phyloP scores from a whole-genome alignment of 2,113 vertebrate species.

The Daphoenositta chrysoptera region DNA sequence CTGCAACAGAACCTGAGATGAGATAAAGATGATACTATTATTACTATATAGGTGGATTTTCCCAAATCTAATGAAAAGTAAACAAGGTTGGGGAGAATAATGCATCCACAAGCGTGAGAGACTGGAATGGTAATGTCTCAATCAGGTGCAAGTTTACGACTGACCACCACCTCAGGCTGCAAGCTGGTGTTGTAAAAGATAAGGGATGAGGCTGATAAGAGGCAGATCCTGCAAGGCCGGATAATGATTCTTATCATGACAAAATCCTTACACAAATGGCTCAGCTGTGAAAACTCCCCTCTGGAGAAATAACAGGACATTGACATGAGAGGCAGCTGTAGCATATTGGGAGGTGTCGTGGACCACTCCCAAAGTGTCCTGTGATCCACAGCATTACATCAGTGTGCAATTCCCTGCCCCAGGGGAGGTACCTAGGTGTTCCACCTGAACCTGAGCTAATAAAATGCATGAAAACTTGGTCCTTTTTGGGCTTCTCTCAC shows the following conservation, averaged over 20 bases:
- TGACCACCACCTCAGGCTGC: fast-evolving
- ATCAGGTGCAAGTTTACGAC: not conserved
- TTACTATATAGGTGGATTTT: too few species aligned
- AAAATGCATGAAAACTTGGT: not conserved
- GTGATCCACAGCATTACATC: not conserved
- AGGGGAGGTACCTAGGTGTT: not conserved
- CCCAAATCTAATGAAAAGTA: not conserved
- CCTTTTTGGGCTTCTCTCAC: not conserved
- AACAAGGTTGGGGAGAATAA: not conserved
- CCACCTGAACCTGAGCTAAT: not conserved
- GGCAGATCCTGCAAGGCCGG: not conserved
- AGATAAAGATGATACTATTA: not conserved
- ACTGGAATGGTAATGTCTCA: not conserved
- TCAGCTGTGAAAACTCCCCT: not conserved
- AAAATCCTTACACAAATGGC: not conserved
- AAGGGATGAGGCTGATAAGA: not conserved
- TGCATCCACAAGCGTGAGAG: not conserved
- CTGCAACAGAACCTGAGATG: not conserved
- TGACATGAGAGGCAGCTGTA: not conserved
- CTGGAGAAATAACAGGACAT: not conserved
- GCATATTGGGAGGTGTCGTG: not conserved
- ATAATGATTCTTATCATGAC: not conserved
- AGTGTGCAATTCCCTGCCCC: not conserved
- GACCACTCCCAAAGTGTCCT: not conserved
- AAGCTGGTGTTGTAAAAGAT: not conserved